Conservation (phyloP, 1,140 invertebrate species). For the Aphelenchoides avenae region DNA sequence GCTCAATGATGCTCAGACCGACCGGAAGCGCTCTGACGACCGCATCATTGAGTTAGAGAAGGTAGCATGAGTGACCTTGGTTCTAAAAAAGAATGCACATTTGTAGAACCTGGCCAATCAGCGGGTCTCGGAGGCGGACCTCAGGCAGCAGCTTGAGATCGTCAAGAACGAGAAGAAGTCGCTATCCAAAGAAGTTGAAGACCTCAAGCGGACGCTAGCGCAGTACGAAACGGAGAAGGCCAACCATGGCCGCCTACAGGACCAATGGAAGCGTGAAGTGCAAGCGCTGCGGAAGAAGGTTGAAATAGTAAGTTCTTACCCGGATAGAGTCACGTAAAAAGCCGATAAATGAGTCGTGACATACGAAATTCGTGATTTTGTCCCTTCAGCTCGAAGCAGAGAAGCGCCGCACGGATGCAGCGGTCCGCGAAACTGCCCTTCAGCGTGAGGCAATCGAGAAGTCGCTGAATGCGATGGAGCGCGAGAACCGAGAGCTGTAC, state of each 20-base stretch:
- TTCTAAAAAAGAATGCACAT: slow-evolving; percentile 17
- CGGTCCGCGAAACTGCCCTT: slow-evolving; percentile 58
- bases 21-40: slow-evolving; percentile 56
- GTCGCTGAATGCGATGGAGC: slow-evolving; percentile 59
- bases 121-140: slow-evolving; percentile 48
- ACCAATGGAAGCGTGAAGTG: slow-evolving; percentile 56
- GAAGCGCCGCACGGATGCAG: slow-evolving; percentile 56
- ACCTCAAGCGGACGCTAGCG: slow-evolving; percentile 43
- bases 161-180: slow-evolving; percentile 52
- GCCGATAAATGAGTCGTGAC: not conserved
- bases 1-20: slow-evolving; percentile 49
- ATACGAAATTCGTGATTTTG: not conserved
- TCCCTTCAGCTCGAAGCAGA: slow-evolving; percentile 49
- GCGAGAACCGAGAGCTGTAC: slow-evolving; percentile 58
- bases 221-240: slow-evolving; percentile 44
- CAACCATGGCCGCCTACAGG: slow-evolving; percentile 31
- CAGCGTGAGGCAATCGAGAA: slow-evolving; percentile 58
- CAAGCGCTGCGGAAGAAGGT: slow-evolving; percentile 55
- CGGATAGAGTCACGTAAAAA: not conserved
- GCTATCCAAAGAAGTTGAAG: slow-evolving; percentile 50
- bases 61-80: slow-evolving; percentile 21
- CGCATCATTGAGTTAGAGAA: slow-evolving; percentile 52
- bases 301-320: slow-evolving; percentile 48
- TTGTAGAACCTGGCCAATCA: slow-evolving; percentile 44
- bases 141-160: slow-evolving; percentile 53